Conservation (phyloP, 2,797 vertebrate genomes). For the Molossus molossus region DNA sequence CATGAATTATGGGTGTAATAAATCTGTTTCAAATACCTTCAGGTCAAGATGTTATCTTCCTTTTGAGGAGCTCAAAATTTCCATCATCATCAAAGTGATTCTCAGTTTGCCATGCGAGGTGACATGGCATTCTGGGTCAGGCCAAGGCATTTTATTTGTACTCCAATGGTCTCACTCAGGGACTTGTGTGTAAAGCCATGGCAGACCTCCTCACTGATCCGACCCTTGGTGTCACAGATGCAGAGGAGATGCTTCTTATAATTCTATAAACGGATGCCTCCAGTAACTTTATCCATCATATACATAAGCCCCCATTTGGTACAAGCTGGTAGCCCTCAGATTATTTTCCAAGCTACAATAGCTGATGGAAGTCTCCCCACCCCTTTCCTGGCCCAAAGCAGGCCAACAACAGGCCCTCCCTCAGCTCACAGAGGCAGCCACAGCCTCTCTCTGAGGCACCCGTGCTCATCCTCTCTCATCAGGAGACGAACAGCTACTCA, state of each 20-base stretch:
- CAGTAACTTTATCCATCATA: not conserved
- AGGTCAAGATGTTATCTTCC: not conserved
- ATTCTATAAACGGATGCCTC: not conserved
- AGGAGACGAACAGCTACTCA: not conserved
- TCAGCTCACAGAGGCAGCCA: not conserved
- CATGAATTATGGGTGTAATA: not conserved
- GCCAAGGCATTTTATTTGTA: not conserved
- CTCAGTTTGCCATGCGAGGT: not conserved
- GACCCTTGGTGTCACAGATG: not conserved
- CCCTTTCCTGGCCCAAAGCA: not conserved
- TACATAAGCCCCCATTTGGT: not conserved
- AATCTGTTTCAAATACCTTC: not conserved
- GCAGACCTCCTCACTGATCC: not conserved
- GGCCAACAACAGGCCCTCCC: not conserved
- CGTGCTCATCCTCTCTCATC: no score
- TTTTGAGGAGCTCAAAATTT: not conserved
- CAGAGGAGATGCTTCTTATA: not conserved
- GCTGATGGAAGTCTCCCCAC: not conserved
- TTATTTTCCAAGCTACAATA: not conserved
- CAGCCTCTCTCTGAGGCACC: not conserved
- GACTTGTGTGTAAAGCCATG: not conserved
- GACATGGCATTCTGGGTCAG: not conserved
- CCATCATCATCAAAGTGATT: constrained; percentile 24
- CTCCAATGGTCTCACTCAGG: not conserved
- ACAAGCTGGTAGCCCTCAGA: not conserved